Evolutionary conservation across 1,140 invertebrate genomes (phyloP).

Genomic region (Batillaria attramentaria): DNA sequence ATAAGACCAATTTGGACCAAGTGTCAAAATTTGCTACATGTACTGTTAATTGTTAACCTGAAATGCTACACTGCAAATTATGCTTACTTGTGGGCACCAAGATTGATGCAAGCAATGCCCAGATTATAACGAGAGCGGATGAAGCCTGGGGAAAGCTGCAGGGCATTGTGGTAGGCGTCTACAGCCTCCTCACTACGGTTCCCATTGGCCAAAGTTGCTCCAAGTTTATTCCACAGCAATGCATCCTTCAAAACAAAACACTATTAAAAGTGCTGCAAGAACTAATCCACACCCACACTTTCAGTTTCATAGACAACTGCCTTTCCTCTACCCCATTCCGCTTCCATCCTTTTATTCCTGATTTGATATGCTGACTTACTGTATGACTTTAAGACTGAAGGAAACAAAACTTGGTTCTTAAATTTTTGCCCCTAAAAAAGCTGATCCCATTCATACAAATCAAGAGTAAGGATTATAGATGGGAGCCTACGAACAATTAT

Average conservation of each 20-base stretch:
- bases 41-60: not conserved
- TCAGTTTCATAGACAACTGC: too few species aligned
- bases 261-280: not conserved
- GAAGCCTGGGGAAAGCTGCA: slow-evolving; percentile 94
- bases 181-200: slow-evolving; percentile 95
- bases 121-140: slow-evolving; percentile 98
- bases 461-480: too few species aligned
- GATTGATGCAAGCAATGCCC: slow-evolving; percentile 97
- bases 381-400: too few species aligned
- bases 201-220: slow-evolving; percentile 97
- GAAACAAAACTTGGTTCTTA: too few species aligned
- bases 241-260: slow-evolving; percentile 80
- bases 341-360: too few species aligned
- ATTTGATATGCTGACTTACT: too few species aligned
- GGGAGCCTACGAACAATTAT: too few species aligned
- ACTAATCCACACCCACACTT: too few species aligned
- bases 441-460: too few species aligned
- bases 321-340: too few species aligned
- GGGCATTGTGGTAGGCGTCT: slow-evolving; percentile 92
- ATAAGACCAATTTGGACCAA: not conserved
- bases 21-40: too few species aligned
- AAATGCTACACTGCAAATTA: not conserved
- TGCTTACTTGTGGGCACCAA: slow-evolving; percentile 89
- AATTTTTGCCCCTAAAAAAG: too few species aligned
- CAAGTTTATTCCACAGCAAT: slow-evolving; percentile 96